Conservation (phyloP, 1,140 invertebrate species). For the Anastatus disparis region DNA sequence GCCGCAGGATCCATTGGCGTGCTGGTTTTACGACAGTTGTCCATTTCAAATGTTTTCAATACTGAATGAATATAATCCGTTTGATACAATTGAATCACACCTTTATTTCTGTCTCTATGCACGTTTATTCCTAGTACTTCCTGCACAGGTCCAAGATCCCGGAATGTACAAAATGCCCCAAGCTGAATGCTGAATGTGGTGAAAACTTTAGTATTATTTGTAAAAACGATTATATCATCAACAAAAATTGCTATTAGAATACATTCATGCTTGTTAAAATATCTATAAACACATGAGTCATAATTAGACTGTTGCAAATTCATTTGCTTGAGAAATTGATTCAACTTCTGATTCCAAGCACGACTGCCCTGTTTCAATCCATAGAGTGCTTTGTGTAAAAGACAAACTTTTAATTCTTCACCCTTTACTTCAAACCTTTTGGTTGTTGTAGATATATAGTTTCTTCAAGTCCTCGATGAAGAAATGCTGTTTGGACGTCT, state of each 20-base stretch:
- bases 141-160: background rate
- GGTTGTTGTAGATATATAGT: no score
- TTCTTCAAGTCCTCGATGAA: slow-evolving; percentile 49
- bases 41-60: no score
- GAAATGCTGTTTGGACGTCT: slow-evolving; percentile 48
- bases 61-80: background rate
- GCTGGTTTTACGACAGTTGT: background rate
- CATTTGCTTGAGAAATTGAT: slow-evolving; percentile 45
- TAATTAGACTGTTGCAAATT: no score
- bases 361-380: no score
- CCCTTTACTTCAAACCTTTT: slow-evolving; percentile 34
- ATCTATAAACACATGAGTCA: background rate
- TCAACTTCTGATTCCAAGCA: slow-evolving; percentile 51
- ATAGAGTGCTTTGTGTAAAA: no score
- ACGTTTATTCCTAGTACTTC: no score
- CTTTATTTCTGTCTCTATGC: background rate
- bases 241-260: no score
- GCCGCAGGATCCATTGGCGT: no score
- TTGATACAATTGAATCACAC: background rate
- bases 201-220: background rate
- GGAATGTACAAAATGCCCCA: background rate
- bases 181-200: background rate
- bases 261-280: background rate
- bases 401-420: background rate
- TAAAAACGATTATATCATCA: background rate